Evolutionary conservation across 2,888 invertebrate genomes (phyloP), one percentile per base, ranked within the genome.

Genomic region (Phoronis australis): DNA sequence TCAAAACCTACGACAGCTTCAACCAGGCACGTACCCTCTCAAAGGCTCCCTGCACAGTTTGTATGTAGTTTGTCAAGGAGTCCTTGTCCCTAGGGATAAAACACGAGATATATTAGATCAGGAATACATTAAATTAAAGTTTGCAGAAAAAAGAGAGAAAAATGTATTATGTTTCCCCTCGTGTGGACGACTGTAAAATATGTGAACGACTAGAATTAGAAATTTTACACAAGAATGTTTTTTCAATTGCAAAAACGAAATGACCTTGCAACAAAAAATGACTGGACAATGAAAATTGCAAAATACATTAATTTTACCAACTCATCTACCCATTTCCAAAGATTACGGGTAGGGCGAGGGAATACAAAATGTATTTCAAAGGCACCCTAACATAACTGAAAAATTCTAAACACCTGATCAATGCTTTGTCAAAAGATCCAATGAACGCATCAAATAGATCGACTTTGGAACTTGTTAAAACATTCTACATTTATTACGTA

Each of bases 21-120:
- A 6, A 38, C 5, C 15, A 4, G 21, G 12, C 27, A 38, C 50
- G 54, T 56, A 73, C 73, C 64, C 62, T 54, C n/a, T 63, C 61
- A n/a, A 73, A 53, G n/a, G 66, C 65, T 45, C 53, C 53, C 37
- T 66, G 64, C 9, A 73, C 65, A 45, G 60, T 54, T 40, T 60
- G 65, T 6, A 72, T 59, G 54, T 73, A 73, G 4, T 56, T 51
- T 2, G 64, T 55, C 39, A 73, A 48, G 24, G 64, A 60, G 15
- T 71, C 69, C 42, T 70, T 69, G 55, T 74, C 73, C 45, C 71
- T 73, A 58, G 5, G 60, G 60, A 40, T 24, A 42, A 22, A 51
- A 45, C n/a, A n/a, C n/a, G n/a, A n/a, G n/a, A n/a, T n/a, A n/a
- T n/a, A 38, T 23, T 45, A 6, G 23, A 15, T 20, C n/a, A 18